Evolutionary conservation across 2,797 vertebrate genomes (phyloP), one percentile per base, ranked within the genome.

Genomic region (Lacerta bilineata): DNA sequence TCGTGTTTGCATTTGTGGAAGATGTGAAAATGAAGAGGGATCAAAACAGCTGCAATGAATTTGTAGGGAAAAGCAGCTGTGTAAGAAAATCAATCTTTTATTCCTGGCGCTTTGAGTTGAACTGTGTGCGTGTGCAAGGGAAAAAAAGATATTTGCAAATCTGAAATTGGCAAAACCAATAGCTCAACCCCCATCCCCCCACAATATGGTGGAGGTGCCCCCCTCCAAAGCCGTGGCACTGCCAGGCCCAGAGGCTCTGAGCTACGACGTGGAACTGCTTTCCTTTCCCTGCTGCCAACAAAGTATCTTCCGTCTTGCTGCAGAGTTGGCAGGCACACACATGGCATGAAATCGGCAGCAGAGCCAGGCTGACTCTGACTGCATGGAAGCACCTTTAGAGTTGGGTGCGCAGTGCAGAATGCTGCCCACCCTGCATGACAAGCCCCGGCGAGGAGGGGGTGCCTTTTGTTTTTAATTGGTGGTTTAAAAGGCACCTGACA

Each of bases 401-500:
- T 84, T 79, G n/a, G 82, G 64, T 27, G 50, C 17, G 0, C 61
- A 3, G 36, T 41, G 33, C 41, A 17, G 69, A 61, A 46, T 23
- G 33, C n/a, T 20, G 27, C 10, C 64, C n/a, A 25, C 25, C 23
- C 10, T 17, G 8, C 61, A 23, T n/a, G 17, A 9, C 59, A 46
- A 43, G 8, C 29, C 46, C 50, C 13, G 3, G 15, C 50, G 3
- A 55, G 74, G 66, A 1, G 33, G 39, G 68, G 18, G 29, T 6
- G 66, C 5, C n/a, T 41, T 71, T 59, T 68, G 41, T 36, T 76
- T 85, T 87, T 74, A 29, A 39, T 91, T 92, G 43, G 55, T 72
- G 80, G 0, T 87, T 94, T 90, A 86, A 25, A 59, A 87, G 68
- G 43, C 82, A 81, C 69, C 69, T 41, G 86, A 78, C 61, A 46